Percentiles rank a stretch among this genome's conserved stretches.
Evolutionary conservation across 2,888 invertebrate genomes (phyloP).

Genomic region (Sipha maydis): DNA sequence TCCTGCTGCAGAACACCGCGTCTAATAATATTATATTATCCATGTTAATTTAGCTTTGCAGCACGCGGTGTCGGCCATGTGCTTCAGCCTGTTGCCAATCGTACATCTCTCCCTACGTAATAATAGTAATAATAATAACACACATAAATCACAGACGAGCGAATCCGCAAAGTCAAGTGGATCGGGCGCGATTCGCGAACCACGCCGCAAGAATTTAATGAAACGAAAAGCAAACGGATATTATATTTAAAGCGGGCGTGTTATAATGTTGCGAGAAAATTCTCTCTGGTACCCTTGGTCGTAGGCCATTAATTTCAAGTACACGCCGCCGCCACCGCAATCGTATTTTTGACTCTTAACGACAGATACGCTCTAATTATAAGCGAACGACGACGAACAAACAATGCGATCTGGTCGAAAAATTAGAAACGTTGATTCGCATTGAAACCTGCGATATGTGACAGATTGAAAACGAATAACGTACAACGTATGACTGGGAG

Average conservation of each 20-base stretch:
- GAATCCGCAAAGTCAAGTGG: not conserved
- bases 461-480: no score
- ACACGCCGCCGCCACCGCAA: not conserved
- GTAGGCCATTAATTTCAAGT: slow-evolving; percentile 22
- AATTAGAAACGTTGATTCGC: no score
- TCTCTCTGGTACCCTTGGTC: slow-evolving; percentile 12
- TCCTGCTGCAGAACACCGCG: no score
- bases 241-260: slow-evolving; percentile 33
- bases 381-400: no score
- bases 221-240: slow-evolving; percentile 42
- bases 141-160: no score
- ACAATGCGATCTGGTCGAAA: no score
- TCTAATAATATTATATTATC: not conserved
- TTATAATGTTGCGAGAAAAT: not conserved
- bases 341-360: slow-evolving; percentile 18
- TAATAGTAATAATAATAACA: no score
- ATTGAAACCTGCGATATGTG: no score
- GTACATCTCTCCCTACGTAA: not conserved
- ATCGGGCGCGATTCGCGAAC: not conserved
- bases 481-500: no score
- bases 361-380: slow-evolving; percentile 29
- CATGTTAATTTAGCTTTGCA: not conserved
- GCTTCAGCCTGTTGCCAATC: slow-evolving; percentile 19
- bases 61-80: slow-evolving; percentile 5
- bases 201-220: not conserved